Evolutionary conservation across 2,888 invertebrate species (phyloP).

Genomic region (Tridacna crocea): DNA sequence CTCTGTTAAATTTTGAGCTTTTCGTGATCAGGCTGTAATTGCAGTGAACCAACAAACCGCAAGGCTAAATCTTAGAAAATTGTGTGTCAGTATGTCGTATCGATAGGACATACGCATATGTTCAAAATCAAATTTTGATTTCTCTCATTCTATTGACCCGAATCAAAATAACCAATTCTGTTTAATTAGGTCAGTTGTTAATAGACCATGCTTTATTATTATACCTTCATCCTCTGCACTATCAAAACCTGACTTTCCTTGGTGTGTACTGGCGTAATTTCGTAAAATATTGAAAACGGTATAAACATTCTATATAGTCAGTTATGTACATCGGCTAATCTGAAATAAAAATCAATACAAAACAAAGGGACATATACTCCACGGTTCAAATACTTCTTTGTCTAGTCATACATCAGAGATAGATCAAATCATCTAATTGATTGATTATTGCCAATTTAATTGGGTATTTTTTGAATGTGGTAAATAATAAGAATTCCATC

Average conservation of each 20-base stretch:
- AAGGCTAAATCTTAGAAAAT: too few relatives aligned
- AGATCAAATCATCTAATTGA: conserved; percentile 5
- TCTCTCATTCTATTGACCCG: too few relatives aligned
- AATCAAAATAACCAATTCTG: not conserved
- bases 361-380: conserved; percentile 23
- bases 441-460: conserved; percentile 20
- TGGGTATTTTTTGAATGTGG: not conserved
- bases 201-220: not conserved
- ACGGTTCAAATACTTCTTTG: conserved; percentile 6
- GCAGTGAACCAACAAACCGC: too few relatives aligned
- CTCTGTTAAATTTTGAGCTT: too few relatives aligned
- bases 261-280: conserved; percentile 37
- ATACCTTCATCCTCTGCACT: conserved; percentile 42
- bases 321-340: conserved; percentile 36
- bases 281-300: conserved; percentile 38
- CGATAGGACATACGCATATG: too few relatives aligned
- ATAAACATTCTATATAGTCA: conserved; percentile 37
- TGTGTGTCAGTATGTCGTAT: too few relatives aligned
- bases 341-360: conserved; percentile 42
- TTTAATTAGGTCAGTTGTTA: not conserved
- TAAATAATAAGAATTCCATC: not conserved
- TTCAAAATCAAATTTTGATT: too few relatives aligned
- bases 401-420: not conserved
- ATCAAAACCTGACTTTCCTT: conserved; percentile 24
- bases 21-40: too few relatives aligned